These are phyloP conservation scores for Xiphorhynchus erythropygius DNA, from an alignment of 2,797 vertebrate genomes.

Conservation along the genomic window DNA sequence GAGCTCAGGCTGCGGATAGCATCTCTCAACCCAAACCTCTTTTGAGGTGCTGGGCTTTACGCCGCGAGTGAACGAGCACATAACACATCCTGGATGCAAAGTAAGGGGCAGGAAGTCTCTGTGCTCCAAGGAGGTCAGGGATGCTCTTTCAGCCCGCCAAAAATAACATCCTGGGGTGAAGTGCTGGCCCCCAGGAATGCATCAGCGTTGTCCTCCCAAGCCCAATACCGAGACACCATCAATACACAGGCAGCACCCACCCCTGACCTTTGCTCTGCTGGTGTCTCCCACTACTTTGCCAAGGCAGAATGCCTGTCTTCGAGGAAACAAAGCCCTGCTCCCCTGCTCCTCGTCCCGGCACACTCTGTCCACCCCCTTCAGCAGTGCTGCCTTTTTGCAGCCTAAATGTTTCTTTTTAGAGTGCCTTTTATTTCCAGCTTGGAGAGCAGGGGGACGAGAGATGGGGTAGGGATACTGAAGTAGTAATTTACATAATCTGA, in stretches of 20 bases:
- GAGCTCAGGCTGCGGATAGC: neutral
- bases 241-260: neutral
- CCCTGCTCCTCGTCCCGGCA: neutral
- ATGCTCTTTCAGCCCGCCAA: neutral
- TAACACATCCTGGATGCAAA: neutral
- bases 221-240: accelerated
- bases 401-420: conserved; percentile 52
- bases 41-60: neutral
- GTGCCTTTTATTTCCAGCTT: conserved; percentile 57
- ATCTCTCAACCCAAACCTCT: neutral
- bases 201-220: neutral
- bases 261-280: neutral
- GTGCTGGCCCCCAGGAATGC: neutral
- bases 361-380: conserved; percentile 3
- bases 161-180: neutral
- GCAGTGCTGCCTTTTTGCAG: neutral
- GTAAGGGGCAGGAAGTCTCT: neutral
- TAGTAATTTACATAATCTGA: conserved; percentile 99
- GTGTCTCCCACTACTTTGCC: neutral
- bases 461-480: conserved; percentile 77
- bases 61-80: accelerated
- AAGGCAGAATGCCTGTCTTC: neutral
- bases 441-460: conserved; percentile 37
- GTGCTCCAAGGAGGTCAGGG: neutral
- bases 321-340: neutral